Evolutionary conservation across 2,797 vertebrate species (phyloP).

Genomic region (Xenopus petersii): DNA sequence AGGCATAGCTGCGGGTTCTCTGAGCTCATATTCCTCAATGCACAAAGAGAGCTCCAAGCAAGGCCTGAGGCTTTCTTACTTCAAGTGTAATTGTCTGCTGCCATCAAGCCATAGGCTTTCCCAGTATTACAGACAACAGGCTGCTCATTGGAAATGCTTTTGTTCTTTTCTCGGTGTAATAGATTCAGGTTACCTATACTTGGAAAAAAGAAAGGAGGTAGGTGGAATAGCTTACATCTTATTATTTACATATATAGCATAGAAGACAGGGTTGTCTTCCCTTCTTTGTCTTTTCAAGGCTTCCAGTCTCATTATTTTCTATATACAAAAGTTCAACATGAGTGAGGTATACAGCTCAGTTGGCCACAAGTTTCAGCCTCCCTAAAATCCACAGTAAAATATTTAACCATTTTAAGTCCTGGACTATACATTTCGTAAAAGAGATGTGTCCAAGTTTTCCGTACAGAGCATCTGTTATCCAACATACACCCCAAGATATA

Average conservation of each 20-base stretch:
- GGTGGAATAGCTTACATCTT: constrained; percentile 8
- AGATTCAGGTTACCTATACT: background rate
- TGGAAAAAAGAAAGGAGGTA: background rate
- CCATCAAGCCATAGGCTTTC: constrained; percentile 30
- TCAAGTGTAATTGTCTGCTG: constrained; percentile 43
- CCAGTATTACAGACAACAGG: constrained; percentile 36
- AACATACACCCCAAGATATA: no score
- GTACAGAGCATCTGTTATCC: no score
- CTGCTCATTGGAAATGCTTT: constrained; percentile 14
- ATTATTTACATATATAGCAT: background rate
- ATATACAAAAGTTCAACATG: no score
- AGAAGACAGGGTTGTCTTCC: no score
- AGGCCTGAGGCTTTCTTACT: constrained; percentile 35
- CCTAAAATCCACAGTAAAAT: no score
- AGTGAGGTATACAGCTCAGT: no score
- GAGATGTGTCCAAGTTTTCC: no score
- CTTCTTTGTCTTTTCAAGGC: no score
- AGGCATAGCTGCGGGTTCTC: constrained; percentile 32
- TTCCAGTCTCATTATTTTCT: no score
- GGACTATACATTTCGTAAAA: no score
- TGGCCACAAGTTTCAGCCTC: no score
- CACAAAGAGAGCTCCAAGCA: constrained; percentile 31
- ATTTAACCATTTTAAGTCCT: no score
- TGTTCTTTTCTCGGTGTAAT: constrained; percentile 25
- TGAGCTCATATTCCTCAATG: constrained; percentile 34